Evolutionary conservation across 2,797 vertebrate genomes (phyloP).

Genomic region (Cossypha caffra): DNA sequence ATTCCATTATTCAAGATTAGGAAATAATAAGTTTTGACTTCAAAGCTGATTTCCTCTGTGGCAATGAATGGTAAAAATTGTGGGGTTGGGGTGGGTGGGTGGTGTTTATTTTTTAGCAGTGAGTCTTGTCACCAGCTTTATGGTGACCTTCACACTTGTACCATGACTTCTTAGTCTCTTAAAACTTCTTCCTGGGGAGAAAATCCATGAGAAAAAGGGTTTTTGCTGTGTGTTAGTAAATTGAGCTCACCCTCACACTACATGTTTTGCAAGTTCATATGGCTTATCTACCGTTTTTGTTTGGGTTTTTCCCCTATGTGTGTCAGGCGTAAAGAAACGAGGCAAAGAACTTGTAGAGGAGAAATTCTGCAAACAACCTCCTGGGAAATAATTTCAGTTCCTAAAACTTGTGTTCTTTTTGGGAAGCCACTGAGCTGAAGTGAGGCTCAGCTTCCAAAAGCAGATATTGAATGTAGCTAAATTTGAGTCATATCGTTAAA

Average conservation of each 20-base stretch:
- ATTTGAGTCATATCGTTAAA: not conserved
- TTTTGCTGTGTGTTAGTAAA: not conserved
- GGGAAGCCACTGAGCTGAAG: not conserved
- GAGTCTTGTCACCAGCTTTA: fast-evolving
- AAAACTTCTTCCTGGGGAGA: not conserved
- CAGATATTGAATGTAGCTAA: not conserved
- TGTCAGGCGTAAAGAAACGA: not conserved
- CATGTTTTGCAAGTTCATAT: not conserved
- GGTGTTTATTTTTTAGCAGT: not conserved
- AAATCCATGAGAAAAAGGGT: not conserved
- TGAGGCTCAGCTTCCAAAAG: not conserved
- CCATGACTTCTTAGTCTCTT: not conserved
- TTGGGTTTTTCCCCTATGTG: not conserved
- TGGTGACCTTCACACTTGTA: fast-evolving
- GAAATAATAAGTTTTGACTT: not conserved
- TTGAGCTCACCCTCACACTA: not conserved
- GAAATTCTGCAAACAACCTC: not conserved
- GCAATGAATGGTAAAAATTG: not conserved
- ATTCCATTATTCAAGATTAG: too few species aligned
- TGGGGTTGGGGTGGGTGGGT: not conserved
- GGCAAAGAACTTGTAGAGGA: not conserved
- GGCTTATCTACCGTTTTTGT: not conserved
- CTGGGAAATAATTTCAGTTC: not conserved
- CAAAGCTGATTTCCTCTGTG: not conserved
- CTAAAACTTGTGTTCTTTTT: not conserved